Percentiles rank a stretch among this genome's conserved stretches.
phyloP scores from a whole-genome alignment of 1,140 invertebrate genomes.

The Anagrus nilaparvatae region DNA sequence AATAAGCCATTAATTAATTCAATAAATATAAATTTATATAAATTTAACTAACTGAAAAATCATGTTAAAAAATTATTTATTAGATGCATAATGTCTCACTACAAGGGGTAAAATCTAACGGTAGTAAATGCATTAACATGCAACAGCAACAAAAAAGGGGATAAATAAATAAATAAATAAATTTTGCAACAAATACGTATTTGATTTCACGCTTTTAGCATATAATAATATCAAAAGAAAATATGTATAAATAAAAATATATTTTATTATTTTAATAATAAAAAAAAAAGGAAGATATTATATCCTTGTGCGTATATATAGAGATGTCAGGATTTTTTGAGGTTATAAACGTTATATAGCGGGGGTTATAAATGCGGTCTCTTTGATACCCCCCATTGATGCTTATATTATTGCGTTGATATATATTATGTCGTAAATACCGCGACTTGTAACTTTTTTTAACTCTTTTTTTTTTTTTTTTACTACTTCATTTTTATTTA shows the following conservation, averaged over 20 bases:
- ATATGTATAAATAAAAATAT: background rate
- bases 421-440: constrained; percentile 33
- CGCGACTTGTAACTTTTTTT: constrained; percentile 18
- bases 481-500: no score
- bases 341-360: constrained; percentile 39
- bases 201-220: constrained; percentile 8
- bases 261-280: background rate
- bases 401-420: constrained; percentile 32
- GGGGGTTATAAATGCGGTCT: constrained; percentile 36
- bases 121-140: no score
- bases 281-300: constrained; percentile 8
- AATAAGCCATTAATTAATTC: no score
- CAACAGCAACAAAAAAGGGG: constrained; percentile 19
- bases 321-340: constrained; percentile 37
- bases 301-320: constrained; percentile 23
- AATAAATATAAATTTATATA: no score
- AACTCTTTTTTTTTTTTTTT: constrained; percentile 1
- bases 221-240: background rate
- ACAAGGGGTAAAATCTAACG: no score
- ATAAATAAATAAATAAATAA: constrained; percentile 15
- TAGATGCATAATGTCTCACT: no score
- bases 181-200: background rate
- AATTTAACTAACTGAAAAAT: no score
- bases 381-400: constrained; percentile 34
- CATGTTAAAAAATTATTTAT: no score